Conservation (phyloP, 2,888 invertebrate genomes). For the Hartigia nigra region DNA sequence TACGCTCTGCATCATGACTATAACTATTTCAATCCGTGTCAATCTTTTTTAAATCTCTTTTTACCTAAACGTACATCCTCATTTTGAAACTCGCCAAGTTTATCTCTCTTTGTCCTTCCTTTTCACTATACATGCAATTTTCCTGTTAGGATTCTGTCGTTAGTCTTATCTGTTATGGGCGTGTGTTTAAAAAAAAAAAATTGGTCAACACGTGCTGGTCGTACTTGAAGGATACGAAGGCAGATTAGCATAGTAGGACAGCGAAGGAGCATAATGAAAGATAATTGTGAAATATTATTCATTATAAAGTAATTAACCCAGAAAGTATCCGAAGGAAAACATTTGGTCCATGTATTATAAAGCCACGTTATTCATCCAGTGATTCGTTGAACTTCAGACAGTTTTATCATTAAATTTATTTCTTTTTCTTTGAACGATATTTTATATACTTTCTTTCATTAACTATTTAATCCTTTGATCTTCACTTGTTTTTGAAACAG, state of each 20-base stretch:
- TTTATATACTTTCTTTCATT: not conserved
- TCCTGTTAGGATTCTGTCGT: not conserved
- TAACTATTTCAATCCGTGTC: not conserved
- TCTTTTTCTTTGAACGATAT: too few relatives aligned
- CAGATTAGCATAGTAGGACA: not conserved
- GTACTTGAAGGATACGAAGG: too few relatives aligned
- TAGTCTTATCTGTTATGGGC: not conserved
- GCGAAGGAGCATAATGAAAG: not conserved
- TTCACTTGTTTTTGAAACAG: not conserved
- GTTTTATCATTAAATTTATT: not conserved
- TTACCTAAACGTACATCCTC: not conserved
- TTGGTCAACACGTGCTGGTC: not conserved
- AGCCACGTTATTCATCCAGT: not conserved
- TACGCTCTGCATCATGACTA: not conserved
- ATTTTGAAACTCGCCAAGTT: not conserved
- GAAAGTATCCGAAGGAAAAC: not conserved
- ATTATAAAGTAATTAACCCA: conserved; percentile 3
- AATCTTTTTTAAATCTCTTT: not conserved
- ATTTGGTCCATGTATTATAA: not conserved
- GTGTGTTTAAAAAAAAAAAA: not conserved
- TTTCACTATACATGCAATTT: not conserved
- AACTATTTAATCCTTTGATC: not conserved
- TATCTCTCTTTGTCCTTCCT: not conserved
- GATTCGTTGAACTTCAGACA: not conserved
- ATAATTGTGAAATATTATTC: conserved; percentile 4